These are phyloP conservation scores for Darwinula stevensoni DNA, from an alignment of 2,888 invertebrate species.

Conservation along the genomic window DNA sequence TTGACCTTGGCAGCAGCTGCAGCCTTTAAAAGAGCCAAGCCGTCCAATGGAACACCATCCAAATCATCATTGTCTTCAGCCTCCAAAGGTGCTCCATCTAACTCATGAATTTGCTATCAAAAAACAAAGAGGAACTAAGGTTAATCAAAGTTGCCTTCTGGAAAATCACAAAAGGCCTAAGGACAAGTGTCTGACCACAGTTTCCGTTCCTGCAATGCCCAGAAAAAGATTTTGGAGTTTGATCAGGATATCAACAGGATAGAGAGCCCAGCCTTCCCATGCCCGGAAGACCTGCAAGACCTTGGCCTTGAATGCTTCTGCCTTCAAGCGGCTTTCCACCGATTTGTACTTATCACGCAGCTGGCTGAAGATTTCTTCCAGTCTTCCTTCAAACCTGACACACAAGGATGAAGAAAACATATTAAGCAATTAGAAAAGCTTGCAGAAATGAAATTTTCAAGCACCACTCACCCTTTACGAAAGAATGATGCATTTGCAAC, in stretches of 20 bases:
- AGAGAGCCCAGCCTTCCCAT: constrained; percentile 94
- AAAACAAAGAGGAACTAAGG: not conserved
- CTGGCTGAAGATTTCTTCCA: constrained; percentile 42
- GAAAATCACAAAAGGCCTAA: constrained; percentile 25
- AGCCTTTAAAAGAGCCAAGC: no score
- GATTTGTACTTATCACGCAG: constrained; percentile 36
- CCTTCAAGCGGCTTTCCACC: constrained; percentile 56
- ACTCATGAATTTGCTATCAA: not conserved
- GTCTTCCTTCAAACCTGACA: constrained; percentile 48
- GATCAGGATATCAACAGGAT: constrained; percentile 67
- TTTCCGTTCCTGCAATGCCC: constrained; percentile 38
- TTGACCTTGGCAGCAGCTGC: no score
- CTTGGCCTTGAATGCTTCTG: constrained; percentile 80
- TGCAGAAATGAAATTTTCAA: constrained; percentile 6
- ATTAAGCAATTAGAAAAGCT: constrained; percentile 5
- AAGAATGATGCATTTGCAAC: constrained; percentile 86
- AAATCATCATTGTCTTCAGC: not conserved
- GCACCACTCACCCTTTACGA: constrained; percentile 37
- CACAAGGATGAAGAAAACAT: not conserved
- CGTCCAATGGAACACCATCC: no score
- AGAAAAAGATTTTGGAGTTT: constrained; percentile 67
- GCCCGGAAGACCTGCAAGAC: constrained; percentile 68
- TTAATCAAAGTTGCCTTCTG: constrained; percentile 29
- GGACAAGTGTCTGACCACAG: constrained; percentile 28
- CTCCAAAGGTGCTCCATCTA: constrained; percentile 11